Evolutionary conservation across 1,140 invertebrate species (phyloP), one percentile per base, ranked within the genome.

Genomic region (Ctenoplectra terminalis): DNA sequence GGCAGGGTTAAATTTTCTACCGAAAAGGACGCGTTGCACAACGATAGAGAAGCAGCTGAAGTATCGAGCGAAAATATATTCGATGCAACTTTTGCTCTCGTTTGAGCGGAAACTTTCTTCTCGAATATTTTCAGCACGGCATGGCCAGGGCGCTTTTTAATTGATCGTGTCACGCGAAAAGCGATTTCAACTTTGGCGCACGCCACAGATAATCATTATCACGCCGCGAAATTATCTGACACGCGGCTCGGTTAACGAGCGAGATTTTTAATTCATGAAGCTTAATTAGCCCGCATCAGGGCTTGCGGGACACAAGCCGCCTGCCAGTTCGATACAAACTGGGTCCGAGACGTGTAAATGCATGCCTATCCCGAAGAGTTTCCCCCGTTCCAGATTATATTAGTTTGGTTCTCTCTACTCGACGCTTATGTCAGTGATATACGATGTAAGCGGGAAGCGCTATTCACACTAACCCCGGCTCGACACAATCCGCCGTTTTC

Each of bases 241-340:
- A 73, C 69, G 26, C 69, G 69, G 34, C 69, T 20, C 26, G 43
- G 37, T 63, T 80, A 80, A 73, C 56, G 46, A 73, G 56, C 58
- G 8, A 37, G 20, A 80, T 80, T 80, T 80, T 73, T 64, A 73
- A 81, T 81, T 81, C 71, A 67, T 58, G 61, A 75, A 54, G 72
- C 64, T 86, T 86, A 86, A 86, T 86, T 86, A 81, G 70, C 75
- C 64, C 37, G 63, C 69, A 78, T 64, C 69, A 23, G 52, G 34
- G 67, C 6, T 60, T 58, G 56, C 17, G 13, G 34, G 20, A n/a
- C 26, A 43, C 50, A 31, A 34, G 79, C n/a, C 54, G 31, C 34
- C 29, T 50, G 56, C 9, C 37, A 70, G 54, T 63, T 82, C 73
- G 67, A 82, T 69, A 31, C 69, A 63, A 73, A 82, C 83, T 46